Evolutionary conservation across 1,140 invertebrate species (phyloP), one percentile per base, ranked within the genome.

Genomic region (Dreissena polymorpha): DNA sequence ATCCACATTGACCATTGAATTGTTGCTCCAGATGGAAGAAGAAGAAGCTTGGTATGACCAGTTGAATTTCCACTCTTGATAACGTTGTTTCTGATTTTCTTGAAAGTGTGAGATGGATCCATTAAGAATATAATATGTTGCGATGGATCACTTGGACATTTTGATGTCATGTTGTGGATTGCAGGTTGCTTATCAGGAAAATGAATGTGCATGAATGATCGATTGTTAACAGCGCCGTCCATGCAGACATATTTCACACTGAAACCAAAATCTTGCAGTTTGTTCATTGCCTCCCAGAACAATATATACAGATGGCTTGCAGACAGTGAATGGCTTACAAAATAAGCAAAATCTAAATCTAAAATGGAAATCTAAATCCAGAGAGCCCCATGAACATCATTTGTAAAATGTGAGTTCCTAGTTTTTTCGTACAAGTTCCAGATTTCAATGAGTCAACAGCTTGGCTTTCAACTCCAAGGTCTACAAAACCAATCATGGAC

Each of bases 341-440:
- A 85, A 65, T 85, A 79, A 23, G 86, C 78, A 83, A 85, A n/a
- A n/a, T n/a, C n/a, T n/a, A n/a, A n/a, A n/a, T n/a, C n/a, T n/a
- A n/a, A n/a, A n/a, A 83, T 21, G 83, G 83, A 63, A 83, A 86
- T 60, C 68, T 16, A 71, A 87, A 86, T 14, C 84, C 84, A 71
- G 71, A 76, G 1, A 81, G 16, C 23, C 76, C 76, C 50, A 80
- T 14, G 51, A 87, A 86, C 0, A 86, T 10, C 39, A 84, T 70
- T n/a, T n/a, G 82, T 25, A 83, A 23, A 0, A 85, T 82, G 82
- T n/a, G n/a, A n/a, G n/a, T n/a, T n/a, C n/a, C n/a, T n/a, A n/a
- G n/a, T n/a, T n/a, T n/a, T n/a, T n/a, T n/a, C n/a, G n/a, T n/a
- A n/a, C n/a, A n/a, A n/a, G n/a, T 80, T n/a, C 76, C 63, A 63